Percentiles rank a stretch among this genome's conserved stretches.
Conservation (phyloP, 2,797 vertebrate genomes). For the Cuculus canorus region DNA sequence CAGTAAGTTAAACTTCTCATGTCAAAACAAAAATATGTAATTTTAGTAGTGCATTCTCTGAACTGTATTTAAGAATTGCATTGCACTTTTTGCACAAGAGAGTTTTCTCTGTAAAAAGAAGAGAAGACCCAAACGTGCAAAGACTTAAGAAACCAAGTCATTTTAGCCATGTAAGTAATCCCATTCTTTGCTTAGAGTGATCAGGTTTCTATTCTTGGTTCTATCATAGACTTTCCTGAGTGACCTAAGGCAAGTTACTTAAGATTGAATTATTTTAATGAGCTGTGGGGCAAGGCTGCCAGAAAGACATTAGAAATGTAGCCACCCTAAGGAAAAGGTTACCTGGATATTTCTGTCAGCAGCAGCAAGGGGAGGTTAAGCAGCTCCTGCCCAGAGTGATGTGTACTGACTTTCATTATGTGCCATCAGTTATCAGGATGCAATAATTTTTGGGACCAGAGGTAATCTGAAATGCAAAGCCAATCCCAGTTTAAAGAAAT, state of each 20-base stretch:
- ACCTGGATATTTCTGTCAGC: neutral
- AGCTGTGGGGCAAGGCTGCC: neutral
- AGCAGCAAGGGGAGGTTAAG: neutral
- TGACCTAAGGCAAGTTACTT: slow-evolving; percentile 59
- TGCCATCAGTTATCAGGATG: neutral
- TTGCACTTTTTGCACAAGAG: neutral
- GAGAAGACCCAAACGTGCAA: neutral
- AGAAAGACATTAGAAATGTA: neutral
- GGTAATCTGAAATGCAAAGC: neutral
- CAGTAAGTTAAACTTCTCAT: neutral
- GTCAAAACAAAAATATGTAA: slow-evolving; percentile 14
- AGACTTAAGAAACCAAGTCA: slow-evolving; percentile 38
- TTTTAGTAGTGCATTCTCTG: neutral
- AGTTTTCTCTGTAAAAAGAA: slow-evolving; percentile 1
- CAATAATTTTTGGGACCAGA: neutral
- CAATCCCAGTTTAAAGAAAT: neutral
- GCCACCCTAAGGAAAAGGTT: neutral
- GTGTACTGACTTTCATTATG: neutral
- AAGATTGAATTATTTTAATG: slow-evolving; percentile 63
- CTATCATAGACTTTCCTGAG: slow-evolving; percentile 47
- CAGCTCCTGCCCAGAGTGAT: neutral
- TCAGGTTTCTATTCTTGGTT: slow-evolving; percentile 66
- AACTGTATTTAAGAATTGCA: slow-evolving; percentile 32
- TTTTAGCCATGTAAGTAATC: slow-evolving; percentile 64
- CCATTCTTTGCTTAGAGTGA: slow-evolving; percentile 64